Evolutionary conservation across 2,113 vertebrate genomes (phyloP), one percentile per base, ranked within the genome.

Genomic region (Conger conger): DNA sequence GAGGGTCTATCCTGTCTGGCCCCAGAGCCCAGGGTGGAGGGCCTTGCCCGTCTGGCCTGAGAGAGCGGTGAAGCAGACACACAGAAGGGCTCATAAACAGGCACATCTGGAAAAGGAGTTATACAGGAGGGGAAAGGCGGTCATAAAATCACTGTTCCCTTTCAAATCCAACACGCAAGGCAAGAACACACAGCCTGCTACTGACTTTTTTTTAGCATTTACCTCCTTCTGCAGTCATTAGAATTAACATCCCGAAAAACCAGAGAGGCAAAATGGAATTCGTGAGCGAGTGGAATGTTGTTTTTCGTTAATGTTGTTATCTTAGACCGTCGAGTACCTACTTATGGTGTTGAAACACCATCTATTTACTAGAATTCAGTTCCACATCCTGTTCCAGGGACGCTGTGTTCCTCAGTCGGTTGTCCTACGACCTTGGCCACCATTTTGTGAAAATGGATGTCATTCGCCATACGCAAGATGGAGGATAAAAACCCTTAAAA

Each of bases 21-120:
- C n/a, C n/a, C n/a, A n/a, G 38, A 23, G 13, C 37, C 23, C 37
- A 11, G 78, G 38, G 17, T 4, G 40, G 40, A 4, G 40, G 40
- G 4, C 40, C 73, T 7, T 76, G n/a, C n/a, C 15, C 23, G 27
- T 11, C n/a, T 80, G 79, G 79, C 37, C n/a, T n/a, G 36, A 82
- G n/a, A 4, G 42, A 79, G 79, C 83, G 38, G 18, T 27, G 33
- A 13, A 88, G 36, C 82, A 54, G 78, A 57, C 42, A 17, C 81
- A 78, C 63, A 87, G 86, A 84, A 87, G 86, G 83, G 88, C 40
- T 20, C 88, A 84, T 8, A 81, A 84, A 86, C 77, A 45, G 38
- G 81, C 82, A 87, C 89, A 89, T 91, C 89, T 91, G 91, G 86
- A 87, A 42, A 82, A 89, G 54, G 85, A 88, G 85, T 89, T 89